Conservation (phyloP, 2,888 invertebrate genomes). For the Lobophora halterata region DNA sequence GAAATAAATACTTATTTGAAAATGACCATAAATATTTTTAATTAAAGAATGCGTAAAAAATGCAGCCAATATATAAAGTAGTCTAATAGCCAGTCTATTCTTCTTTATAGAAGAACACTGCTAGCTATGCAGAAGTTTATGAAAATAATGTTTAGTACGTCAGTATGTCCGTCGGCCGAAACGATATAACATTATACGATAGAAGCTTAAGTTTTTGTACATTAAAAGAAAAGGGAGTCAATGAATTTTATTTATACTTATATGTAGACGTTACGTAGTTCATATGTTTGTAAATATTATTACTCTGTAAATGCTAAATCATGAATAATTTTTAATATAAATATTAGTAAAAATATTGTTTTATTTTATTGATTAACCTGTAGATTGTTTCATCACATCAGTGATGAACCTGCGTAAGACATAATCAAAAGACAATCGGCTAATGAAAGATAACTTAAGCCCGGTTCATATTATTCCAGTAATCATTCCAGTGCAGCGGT, state of each 20-base stretch:
- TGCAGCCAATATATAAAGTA: no score
- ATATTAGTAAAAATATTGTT: slow-evolving; percentile 76
- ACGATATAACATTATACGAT: slow-evolving; percentile 43
- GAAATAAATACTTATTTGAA: no score
- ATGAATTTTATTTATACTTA: slow-evolving; percentile 79
- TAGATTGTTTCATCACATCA: background rate
- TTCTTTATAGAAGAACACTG: no score
- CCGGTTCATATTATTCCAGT: no score
- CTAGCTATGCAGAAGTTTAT: slow-evolving; percentile 2
- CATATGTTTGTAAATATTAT: slow-evolving; percentile 78
- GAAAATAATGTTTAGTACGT: slow-evolving; percentile 32
- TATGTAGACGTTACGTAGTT: slow-evolving; percentile 75
- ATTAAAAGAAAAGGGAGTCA: slow-evolving; percentile 75
- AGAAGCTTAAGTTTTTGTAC: slow-evolving; percentile 63
- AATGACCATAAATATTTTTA: no score
- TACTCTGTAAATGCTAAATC: slow-evolving; percentile 79
- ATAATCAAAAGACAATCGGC: no score
- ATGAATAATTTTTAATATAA: slow-evolving; percentile 79
- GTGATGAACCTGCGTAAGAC: no score
- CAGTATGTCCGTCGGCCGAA: slow-evolving; percentile 55
- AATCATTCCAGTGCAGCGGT: no score
- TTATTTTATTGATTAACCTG: slow-evolving; percentile 47
- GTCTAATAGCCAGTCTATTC: no score
- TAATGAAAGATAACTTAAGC: no score
- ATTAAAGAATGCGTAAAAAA: no score